A percentile compares a stretch with the other conserved stretches of the same genome.
Evolutionary conservation across 2,113 vertebrate species (phyloP).

Genomic region (Chroicocephalus ridibundus): DNA sequence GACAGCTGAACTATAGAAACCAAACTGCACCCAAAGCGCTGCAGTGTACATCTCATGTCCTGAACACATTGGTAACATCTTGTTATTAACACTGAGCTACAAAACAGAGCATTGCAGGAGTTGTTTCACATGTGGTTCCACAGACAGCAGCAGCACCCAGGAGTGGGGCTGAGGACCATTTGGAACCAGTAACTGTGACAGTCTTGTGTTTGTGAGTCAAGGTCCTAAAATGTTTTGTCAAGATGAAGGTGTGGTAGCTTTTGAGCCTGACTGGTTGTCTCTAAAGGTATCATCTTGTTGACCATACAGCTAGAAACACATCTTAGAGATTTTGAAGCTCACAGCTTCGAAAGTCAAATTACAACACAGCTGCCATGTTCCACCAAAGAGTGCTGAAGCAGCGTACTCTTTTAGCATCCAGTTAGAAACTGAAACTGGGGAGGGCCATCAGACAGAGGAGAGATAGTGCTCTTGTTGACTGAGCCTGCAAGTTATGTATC

Average conservation of each 20-base stretch:
- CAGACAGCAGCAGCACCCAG: background rate
- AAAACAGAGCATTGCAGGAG: background rate
- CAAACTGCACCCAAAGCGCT: background rate
- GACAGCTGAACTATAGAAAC: background rate
- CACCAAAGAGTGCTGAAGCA: background rate
- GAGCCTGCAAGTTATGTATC: background rate
- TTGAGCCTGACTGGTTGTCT: background rate
- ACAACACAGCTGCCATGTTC: background rate
- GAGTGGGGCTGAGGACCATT: background rate
- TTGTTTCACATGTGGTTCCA: background rate
- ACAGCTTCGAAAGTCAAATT: background rate
- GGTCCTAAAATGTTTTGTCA: background rate
- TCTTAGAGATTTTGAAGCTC: background rate
- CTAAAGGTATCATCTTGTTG: background rate
- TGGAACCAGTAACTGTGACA: background rate
- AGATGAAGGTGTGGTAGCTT: background rate
- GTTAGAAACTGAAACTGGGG: background rate
- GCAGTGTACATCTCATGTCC: background rate
- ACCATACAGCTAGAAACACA: background rate
- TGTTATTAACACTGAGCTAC: background rate
- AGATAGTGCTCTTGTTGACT: background rate
- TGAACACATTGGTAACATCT: background rate
- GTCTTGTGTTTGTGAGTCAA: background rate
- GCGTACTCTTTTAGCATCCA: background rate
- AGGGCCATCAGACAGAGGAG: background rate